Base-by-base conservation (phyloP, 64 coral and sea anemone species). In the Montipora foliosa region DNA sequence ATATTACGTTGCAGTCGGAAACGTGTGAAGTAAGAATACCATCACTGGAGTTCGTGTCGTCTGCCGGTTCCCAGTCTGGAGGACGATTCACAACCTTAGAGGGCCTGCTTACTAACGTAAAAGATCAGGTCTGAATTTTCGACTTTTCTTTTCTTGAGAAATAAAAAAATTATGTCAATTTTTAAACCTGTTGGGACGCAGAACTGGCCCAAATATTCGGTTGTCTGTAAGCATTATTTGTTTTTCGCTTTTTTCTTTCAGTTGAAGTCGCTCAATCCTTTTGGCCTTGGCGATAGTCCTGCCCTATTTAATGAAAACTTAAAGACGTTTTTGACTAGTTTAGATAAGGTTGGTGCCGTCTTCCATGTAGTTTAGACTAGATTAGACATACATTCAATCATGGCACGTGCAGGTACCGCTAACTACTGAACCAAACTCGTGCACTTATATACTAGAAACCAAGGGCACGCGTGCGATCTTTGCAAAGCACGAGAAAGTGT, bases 81-180 rank as follows among this genome's bases (percentile, higher is more conserved):
- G 61, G 61, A 68, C 88, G 94, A 13, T 99, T 99, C 83, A 99
- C 98, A 7, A 96, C 98, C 3, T 24, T 99, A 60, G 98, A 99
- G 66, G 98, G 98, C 8, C 78, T 99, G 9, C 70, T 99, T 4
- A 66, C 74, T 51, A 99, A 87, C 53, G 48, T 99, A 0, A 85
- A 92, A 14, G 98, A 99, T 1, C 92, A 94, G 62, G 95, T 96
- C 20, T 25, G 80, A 57, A 57, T 6, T 11, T 11, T 57, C 11
- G 15, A 72, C 57, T 5, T 21, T 71, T 71, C 0, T 12, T 1
- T 15, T 64, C 3, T 8, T 8, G 53, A 8, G 53, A 57, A 57
- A 8, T 57, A 8, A 8, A 4, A 37, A 37, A 37, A 37, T 37
- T 37, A 37, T 37, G 0, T 0, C 0, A 55, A 5, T 14, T 6